Conservation (phyloP, 1,140 invertebrate genomes). For the Teleogryllus occipitalis region DNA sequence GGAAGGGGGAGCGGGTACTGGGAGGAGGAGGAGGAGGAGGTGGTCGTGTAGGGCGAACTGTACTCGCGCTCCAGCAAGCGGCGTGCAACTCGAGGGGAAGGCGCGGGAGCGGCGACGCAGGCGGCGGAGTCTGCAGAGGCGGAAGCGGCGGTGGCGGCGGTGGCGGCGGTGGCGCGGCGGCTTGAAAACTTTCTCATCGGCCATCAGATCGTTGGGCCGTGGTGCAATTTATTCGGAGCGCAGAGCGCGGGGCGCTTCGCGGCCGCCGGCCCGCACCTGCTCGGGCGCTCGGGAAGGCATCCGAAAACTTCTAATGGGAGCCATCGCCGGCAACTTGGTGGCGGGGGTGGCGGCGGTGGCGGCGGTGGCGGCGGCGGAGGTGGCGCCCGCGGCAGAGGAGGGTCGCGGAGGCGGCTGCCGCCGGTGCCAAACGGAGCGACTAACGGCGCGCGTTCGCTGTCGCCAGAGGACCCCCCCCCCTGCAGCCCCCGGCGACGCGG, state of each 20-base stretch:
- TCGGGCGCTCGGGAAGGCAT: neutral
- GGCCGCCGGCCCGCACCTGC: neutral
- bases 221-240: neutral
- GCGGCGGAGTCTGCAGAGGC: too few species aligned
- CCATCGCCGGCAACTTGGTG: neutral
- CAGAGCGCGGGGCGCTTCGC: too few species aligned
- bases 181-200: neutral
- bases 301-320: neutral
- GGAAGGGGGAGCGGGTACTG: neutral
- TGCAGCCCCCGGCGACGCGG: too few species aligned
- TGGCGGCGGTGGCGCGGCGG: too few species aligned
- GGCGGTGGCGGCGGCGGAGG: neutral
- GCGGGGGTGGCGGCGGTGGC: neutral
- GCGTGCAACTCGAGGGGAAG: neutral
- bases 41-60: too few species aligned
- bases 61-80: neutral
- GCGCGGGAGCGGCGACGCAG: neutral
- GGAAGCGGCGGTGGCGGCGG: too few species aligned
- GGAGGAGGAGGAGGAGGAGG: too few species aligned
- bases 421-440: neutral
- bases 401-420: neutral
- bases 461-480: neutral
- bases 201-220: neutral
- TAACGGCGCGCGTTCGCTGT: neutral
- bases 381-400: neutral